Evolutionary conservation across 2,888 invertebrate genomes (phyloP), one percentile per base, ranked within the genome.

Genomic region (Pomacea canaliculata): DNA sequence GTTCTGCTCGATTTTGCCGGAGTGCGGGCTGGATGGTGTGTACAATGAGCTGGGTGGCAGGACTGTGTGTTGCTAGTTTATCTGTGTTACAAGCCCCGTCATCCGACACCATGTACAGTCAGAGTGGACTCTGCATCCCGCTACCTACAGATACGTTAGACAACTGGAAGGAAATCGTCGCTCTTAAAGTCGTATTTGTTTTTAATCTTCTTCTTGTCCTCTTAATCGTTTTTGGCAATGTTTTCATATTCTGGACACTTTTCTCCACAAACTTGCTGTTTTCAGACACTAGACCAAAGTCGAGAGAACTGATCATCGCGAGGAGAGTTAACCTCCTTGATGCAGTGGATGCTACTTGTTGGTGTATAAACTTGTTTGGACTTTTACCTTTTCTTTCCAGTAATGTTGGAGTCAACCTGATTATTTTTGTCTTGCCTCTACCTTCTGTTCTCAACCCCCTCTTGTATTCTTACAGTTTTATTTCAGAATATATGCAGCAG

Each of bases 51-150:
- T 78, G 78, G 78, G 10, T 18, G 7, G 23, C 63, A 9, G 71
- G 73, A 9, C 7, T 67, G 0, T n/a, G 13, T 23, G 63, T 78
- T 59, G 70, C 76, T 1, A 19, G 63, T 18, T 18, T 76, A 4
- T 73, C 78, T 7, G 49, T 73, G 5, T 23, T 78, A 1, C 73
- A 72, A 4, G 59, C 56, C 9, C 66, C 51, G n/a, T 70, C 65
- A 8, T 67, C 70, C 16, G 60, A 70, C 68, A 46, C 73, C 3
- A 51, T 76, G 8, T 73, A 78, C 71, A 70, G 76, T 4, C 73
- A 78, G 27, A 78, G 56, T 56, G 76, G 70, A 7, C 60, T 78
- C 1, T 73, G 78, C 48, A 76, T 73, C 10, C 76, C 76, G 0
- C 67, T 78, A 10, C 71, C 71, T 12, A 71, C 70, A 37, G 12